These are phyloP conservation scores for Vulpes vulpes DNA, from an alignment of 2,113 vertebrate species.

Conservation along the genomic window DNA sequence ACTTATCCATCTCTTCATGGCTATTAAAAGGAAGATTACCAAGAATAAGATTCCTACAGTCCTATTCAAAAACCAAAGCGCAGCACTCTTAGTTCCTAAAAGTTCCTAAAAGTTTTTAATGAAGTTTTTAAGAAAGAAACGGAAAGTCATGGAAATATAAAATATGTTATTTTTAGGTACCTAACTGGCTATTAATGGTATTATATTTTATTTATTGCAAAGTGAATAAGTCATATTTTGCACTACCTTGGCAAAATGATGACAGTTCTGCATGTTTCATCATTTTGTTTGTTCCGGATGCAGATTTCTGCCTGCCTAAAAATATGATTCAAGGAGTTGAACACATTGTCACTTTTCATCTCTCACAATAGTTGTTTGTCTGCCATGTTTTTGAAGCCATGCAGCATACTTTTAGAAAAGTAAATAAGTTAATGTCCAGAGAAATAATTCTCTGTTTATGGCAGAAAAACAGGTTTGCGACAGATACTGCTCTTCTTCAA, in stretches of 20 bases:
- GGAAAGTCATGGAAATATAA: background rate
- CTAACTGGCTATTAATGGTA: background rate
- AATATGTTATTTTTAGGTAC: background rate
- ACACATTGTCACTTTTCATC: slow-evolving; percentile 39
- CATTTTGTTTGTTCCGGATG: background rate
- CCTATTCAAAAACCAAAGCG: background rate
- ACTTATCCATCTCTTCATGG: background rate
- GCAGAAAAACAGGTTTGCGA: slow-evolving; percentile 50
- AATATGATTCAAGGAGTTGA: background rate
- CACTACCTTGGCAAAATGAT: background rate
- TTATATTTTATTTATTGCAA: background rate
- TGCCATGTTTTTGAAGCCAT: background rate
- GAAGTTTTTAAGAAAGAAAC: background rate
- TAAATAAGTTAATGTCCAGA: slow-evolving; percentile 47
- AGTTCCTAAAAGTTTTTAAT: background rate
- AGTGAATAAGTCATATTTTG: background rate
- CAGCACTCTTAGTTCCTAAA: background rate
- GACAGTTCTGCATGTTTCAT: background rate
- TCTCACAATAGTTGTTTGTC: slow-evolving; percentile 49
- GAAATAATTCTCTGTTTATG: slow-evolving; percentile 60
- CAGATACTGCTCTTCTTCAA: slow-evolving; percentile 42
- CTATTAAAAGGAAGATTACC: background rate
- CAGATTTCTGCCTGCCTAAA: background rate
- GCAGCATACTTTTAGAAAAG: slow-evolving; percentile 27
- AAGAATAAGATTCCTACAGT: background rate